Percentiles rank a stretch among this genome's conserved stretches.
These are phyloP conservation scores for Chesias legatella DNA, from an alignment of 2,888 invertebrate species.

Conservation along the genomic window DNA sequence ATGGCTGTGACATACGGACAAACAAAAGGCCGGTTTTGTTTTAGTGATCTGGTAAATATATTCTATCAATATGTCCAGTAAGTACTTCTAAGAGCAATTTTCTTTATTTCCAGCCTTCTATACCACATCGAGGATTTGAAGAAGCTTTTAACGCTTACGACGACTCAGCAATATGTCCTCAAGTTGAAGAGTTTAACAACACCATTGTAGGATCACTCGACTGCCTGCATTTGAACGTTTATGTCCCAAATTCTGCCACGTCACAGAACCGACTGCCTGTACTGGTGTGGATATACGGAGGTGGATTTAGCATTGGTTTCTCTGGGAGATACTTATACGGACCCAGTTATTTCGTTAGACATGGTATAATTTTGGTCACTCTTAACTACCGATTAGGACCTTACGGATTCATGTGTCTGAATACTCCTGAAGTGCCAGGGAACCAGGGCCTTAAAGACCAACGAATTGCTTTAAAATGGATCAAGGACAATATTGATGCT, in stretches of 20 bases:
- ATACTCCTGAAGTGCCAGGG: conserved; percentile 45
- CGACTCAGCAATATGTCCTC: conserved; percentile 50
- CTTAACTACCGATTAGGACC: conserved; percentile 55
- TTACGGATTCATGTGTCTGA: conserved; percentile 59
- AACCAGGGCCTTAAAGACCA: conserved; percentile 62
- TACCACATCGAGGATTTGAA: conserved; percentile 41
- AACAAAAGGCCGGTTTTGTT: too few relatives aligned
- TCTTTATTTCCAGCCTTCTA: conserved; percentile 35
- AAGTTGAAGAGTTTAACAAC: conserved; percentile 38
- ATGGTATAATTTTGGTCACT: conserved; percentile 51
- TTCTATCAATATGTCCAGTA: too few relatives aligned
- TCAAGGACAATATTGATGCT: conserved; percentile 49
- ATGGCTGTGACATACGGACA: too few relatives aligned
- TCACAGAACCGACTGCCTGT: conserved; percentile 43
- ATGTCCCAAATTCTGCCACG: conserved; percentile 45
- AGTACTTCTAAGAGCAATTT: background rate
- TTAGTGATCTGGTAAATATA: too few relatives aligned
- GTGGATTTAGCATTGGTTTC: conserved; percentile 39
- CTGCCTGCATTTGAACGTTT: conserved; percentile 51
- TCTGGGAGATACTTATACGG: conserved; percentile 39
- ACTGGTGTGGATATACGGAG: conserved; percentile 53
- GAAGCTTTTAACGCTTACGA: conserved; percentile 48
- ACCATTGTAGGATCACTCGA: conserved; percentile 41
- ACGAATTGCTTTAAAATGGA: conserved; percentile 48
- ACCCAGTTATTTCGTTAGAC: conserved; percentile 45